Base-by-base conservation (phyloP, 2,797 vertebrate species). In the Podarcis lilfordi region DNA sequence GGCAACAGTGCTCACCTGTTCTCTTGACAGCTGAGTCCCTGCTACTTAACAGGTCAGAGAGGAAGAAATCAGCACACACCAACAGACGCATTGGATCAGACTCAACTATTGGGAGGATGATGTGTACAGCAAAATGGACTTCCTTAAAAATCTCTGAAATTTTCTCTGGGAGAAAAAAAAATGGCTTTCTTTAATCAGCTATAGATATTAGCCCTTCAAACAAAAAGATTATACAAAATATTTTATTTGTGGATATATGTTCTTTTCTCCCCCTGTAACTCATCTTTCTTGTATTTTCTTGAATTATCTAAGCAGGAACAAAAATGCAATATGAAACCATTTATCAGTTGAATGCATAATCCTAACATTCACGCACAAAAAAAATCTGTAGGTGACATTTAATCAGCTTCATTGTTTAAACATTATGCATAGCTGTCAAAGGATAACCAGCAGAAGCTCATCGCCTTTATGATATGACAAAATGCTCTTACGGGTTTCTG, bases 361-460 rank as follows among this genome's bases (percentile, higher is more conserved):
- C 61, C 83, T 76, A 86, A 76, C 29, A 55, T 55, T 55, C 17
- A n/a, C 8, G 13, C 40, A 2, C 7, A n/a, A 2, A 5, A 21
- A 76, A 69, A 68, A 69, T 76, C 83, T n/a, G 2, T 89, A 91
- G 88, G 3, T 0, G 8, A 82, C 43, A 86, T 92, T 89, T 87
- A 88, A 93, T 88, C 64, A 71, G n/a, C 85, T 91, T 87, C 2
- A 55, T 92, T 91, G 68, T 89, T 92, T 91, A 95, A 91, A 92
- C 82, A 81, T 81, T 87, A 80, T 86, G 64, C 35, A 85, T 77
- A 89, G 27, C 40, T 91, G 59, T 90, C 81, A 90, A 90, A 93
- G 91, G 1, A 69, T 40, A 79, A 81, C 79, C 59, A 91, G 55
- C 40, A 85, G 89, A 90, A 92, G 7, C 5, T 76, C 66, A 35